Evolutionary conservation across 1,140 invertebrate species (phyloP), one percentile per base, ranked within the genome.

Genomic region (Probaryconus sp.): DNA sequence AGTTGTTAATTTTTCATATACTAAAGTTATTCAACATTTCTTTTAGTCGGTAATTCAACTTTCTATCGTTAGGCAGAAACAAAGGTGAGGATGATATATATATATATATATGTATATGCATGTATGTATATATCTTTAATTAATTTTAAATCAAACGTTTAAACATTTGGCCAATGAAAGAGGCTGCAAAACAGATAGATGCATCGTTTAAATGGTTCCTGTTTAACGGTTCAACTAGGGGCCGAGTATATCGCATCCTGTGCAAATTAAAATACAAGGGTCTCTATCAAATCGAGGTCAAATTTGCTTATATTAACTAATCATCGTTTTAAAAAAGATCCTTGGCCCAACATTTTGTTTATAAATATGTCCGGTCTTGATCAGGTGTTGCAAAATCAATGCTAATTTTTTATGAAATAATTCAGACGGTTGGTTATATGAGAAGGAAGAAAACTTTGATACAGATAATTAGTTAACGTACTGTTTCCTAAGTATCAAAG

Each of bases 171-270:
- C 33, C 33, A 17, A 35, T 43, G 38, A 70, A 53, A 35, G 28
- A 13, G 60, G 51, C 64, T 71, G 68, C 50, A 28, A 37, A 35
- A 20, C 69, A 60, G 51, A 53, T 51, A 35, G 53, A 43, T 13
- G 28, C 31, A 31, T 17, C 33, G 40, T 61, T 77, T 73, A 77
- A 77, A 42, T 65, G 65, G 76, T 74, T 77, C 76, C 71, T 65
- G 61, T 64, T 78, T 74, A 74, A 74, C 76, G 21, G 24, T 21
- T 26, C 16, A 26, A 38, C 21, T 43, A 37, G 55, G 38, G 55
- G 28, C 58, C 47, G 33, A 67, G 55, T 69, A n/a, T n/a, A 65
- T 74, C 70, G 61, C 76, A 77, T 77, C 76, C 70, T 74, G 65
- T 63, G 47, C 65, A 64, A 61, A 77, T 73, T 72, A 64, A 73